Evolutionary conservation across 2,113 vertebrate genomes (phyloP).

Genomic region (Centropristis striata): DNA sequence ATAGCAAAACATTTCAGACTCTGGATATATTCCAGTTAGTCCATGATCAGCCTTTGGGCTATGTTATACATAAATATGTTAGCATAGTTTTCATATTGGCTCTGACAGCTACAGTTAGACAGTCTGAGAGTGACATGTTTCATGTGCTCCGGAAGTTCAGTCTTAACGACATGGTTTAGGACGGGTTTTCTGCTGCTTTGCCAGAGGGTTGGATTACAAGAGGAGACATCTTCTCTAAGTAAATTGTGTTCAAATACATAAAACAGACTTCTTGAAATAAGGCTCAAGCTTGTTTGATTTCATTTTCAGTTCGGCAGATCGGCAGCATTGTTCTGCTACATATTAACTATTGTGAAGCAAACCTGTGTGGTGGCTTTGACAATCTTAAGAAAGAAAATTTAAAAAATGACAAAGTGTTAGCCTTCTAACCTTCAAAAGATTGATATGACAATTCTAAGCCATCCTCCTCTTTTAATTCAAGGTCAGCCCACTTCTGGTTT

Average conservation of each 20-base stretch:
- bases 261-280: not conserved
- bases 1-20: not conserved
- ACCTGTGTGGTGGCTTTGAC: not conserved
- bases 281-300: not conserved
- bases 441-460: not conserved
- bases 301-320: not conserved
- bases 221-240: not conserved
- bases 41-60: not conserved
- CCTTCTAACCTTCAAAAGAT: not conserved
- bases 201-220: not conserved
- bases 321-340: not conserved
- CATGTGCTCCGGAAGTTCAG: not conserved
- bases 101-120: not conserved
- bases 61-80: not conserved
- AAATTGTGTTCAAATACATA: not conserved
- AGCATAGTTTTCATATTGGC: not conserved
- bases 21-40: not conserved
- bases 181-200: not conserved
- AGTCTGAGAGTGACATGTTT: not conserved
- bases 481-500: slow-evolving; percentile 1
- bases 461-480: not conserved
- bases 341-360: not conserved
- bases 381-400: too few species aligned
- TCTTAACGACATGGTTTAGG: not conserved
- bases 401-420: too few species aligned